These are phyloP conservation scores for Aphis craccivora DNA, from an alignment of 1,140 invertebrate genomes.

Conservation along the genomic window DNA sequence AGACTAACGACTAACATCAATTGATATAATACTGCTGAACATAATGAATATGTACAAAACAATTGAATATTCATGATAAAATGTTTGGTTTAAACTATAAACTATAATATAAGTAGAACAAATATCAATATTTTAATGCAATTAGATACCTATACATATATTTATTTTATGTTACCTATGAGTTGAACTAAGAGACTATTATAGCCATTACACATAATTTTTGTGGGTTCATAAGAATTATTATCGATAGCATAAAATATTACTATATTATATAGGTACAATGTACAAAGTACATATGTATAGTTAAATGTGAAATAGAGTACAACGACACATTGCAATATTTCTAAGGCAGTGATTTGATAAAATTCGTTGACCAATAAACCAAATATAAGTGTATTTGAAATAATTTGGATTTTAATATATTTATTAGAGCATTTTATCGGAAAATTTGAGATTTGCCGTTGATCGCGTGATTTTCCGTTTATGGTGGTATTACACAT, in stretches of 20 bases:
- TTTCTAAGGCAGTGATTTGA: background rate
- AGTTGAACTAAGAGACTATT: background rate
- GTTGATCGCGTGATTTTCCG: too few species aligned
- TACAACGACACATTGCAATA: background rate
- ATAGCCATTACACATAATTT: background rate
- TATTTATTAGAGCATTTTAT: background rate
- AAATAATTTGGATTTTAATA: background rate
- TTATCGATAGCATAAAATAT: background rate
- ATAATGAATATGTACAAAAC: background rate
- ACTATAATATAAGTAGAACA: background rate
- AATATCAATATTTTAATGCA: background rate
- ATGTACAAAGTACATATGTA: background rate
- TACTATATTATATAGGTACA: background rate
- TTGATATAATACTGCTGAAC: background rate
- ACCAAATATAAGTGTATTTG: background rate
- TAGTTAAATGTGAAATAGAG: background rate
- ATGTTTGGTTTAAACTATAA: background rate
- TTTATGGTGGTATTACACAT: background rate
- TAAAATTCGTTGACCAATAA: background rate
- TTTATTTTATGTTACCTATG: background rate
- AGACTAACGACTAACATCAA: background rate
- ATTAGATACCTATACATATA: too few species aligned
- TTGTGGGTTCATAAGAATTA: background rate
- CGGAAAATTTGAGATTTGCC: background rate
- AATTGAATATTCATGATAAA: too few species aligned